Percentiles rank a stretch among this genome's conserved stretches.
Evolutionary conservation across 2,888 invertebrate genomes (phyloP).

Genomic region (Leucophora obtusa): DNA sequence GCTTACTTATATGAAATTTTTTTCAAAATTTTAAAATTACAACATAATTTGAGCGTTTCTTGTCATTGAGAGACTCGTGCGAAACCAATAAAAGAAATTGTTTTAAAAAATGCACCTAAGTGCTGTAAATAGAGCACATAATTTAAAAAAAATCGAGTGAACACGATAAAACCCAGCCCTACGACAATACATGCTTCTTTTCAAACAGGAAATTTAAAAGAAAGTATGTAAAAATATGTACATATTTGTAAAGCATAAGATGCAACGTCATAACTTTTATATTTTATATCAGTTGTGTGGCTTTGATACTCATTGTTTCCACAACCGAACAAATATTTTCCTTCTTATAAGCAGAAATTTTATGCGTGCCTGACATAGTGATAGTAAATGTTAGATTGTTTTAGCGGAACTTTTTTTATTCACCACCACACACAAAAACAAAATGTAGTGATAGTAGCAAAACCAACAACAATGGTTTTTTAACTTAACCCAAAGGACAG

Average conservation of each 20-base stretch:
- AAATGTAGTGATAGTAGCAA: not conserved
- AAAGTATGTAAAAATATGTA: not conserved
- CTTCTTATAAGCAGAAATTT: not conserved
- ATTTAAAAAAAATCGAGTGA: no score
- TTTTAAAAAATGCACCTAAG: no score
- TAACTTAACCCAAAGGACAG: not conserved
- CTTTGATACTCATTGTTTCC: not conserved
- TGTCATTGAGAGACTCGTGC: no score
- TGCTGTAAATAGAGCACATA: no score
- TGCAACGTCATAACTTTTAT: slow-evolving; percentile 18
- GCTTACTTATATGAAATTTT: no score
- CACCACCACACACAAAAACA: not conserved
- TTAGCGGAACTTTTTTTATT: not conserved
- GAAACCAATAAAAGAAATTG: no score
- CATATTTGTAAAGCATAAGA: not conserved
- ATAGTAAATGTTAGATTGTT: slow-evolving; percentile 21
- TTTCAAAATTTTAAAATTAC: no score
- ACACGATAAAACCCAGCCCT: no score
- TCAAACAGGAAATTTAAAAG: not conserved
- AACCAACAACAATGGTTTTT: not conserved
- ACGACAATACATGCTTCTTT: not conserved
- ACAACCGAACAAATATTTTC: not conserved
- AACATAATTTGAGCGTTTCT: no score
- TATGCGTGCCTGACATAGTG: slow-evolving; percentile 25
- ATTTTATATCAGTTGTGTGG: not conserved